These are phyloP conservation scores for Anolis carolinensis DNA, from an alignment of 2,113 vertebrate species.

Conservation along the genomic window DNA sequence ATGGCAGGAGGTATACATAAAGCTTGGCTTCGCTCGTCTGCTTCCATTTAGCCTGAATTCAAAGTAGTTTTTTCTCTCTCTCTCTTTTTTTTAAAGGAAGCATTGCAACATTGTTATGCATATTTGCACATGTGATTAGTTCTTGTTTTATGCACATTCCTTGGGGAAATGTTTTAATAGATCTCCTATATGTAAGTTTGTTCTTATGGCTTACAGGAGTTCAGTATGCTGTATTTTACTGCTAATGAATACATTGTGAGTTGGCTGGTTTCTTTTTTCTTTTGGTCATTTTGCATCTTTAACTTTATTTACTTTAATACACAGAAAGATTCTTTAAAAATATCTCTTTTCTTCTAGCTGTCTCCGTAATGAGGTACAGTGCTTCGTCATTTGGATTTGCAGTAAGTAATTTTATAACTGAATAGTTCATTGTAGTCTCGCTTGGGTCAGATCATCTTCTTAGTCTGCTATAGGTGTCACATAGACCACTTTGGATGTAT, in stretches of 20 bases:
- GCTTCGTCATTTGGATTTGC: conserved; percentile 98
- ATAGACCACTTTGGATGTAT: not conserved
- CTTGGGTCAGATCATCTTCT: not conserved
- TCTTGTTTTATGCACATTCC: not conserved
- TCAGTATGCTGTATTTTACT: not conserved
- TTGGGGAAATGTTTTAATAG: not conserved
- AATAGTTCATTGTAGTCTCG: not conserved
- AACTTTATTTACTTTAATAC: conserved; percentile 7
- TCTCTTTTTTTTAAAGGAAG: not conserved
- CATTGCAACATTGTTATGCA: not conserved
- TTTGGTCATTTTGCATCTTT: not conserved
- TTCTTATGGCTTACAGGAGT: accelerated
- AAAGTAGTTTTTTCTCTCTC: not conserved
- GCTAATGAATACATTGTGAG: not conserved
- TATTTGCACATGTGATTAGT: not conserved
- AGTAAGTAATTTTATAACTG: conserved; percentile 82
- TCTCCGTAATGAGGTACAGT: conserved; percentile 98
- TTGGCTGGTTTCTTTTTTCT: not conserved
- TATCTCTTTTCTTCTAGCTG: conserved; percentile 82
- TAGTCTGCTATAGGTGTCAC: not conserved
- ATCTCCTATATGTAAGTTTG: not conserved
- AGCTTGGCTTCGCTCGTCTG: not conserved
- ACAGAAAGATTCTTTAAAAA: conserved; percentile 56
- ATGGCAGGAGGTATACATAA: not conserved
- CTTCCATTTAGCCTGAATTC: not conserved